phyloP scores from a whole-genome alignment of 1,140 invertebrate genomes.

The Monochamus saltuarius region DNA sequence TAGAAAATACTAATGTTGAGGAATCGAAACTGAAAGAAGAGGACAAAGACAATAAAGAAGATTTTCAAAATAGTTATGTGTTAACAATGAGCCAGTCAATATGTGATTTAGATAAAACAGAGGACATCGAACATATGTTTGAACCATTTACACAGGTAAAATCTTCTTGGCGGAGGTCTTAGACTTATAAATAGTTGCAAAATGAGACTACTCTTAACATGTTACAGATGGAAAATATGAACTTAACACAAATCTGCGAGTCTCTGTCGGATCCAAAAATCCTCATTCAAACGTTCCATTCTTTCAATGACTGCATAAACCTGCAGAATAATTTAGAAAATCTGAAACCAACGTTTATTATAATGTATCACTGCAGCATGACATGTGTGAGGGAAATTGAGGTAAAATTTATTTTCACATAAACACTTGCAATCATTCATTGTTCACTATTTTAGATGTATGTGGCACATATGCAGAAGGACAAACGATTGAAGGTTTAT shows the following conservation, averaged over 20 bases:
- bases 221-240: constrained; percentile 62
- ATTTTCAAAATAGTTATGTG: constrained; percentile 66
- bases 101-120: constrained; percentile 32
- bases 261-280: constrained; percentile 61
- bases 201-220: background rate
- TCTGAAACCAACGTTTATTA: constrained; percentile 77
- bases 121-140: constrained; percentile 56
- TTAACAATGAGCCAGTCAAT: constrained; percentile 65
- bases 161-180: constrained; percentile 7
- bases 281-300: constrained; percentile 76
- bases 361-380: constrained; percentile 90
- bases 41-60: constrained; percentile 50
- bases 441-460: constrained; percentile 44
- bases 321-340: constrained; percentile 66
- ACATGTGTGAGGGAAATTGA: constrained; percentile 86
- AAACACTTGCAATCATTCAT: background rate
- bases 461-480: constrained; percentile 71
- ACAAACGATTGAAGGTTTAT: constrained; percentile 71
- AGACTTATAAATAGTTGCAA: background rate
- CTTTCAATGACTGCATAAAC: constrained; percentile 66
- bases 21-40: constrained; percentile 23
- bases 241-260: constrained; percentile 60
- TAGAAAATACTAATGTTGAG: background rate
- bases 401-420: constrained; percentile 51
- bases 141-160: constrained; percentile 67